Evolutionary conservation across 2,113 vertebrate genomes (phyloP).

Genomic region (Amia ocellicauda): DNA sequence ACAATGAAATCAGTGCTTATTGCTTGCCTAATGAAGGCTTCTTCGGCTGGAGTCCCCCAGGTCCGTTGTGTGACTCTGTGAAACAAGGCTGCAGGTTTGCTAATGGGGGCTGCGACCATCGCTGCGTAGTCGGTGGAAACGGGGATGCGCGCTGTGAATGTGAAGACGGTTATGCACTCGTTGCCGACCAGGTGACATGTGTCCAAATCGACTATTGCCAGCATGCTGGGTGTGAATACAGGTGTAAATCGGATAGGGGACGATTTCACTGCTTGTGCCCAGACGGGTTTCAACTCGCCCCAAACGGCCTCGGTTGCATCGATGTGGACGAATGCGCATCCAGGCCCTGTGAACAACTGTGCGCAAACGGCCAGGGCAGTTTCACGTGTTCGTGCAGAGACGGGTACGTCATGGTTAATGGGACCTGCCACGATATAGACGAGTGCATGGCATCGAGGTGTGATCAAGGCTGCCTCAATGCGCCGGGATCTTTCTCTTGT

Average conservation of each 20-base stretch:
- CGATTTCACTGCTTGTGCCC: constrained; percentile 51
- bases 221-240: constrained; percentile 41
- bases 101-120: constrained; percentile 59
- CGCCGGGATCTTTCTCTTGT: constrained; percentile 56
- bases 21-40: constrained; percentile 14
- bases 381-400: constrained; percentile 49
- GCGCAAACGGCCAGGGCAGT: constrained; percentile 47
- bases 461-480: constrained; percentile 51
- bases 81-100: constrained; percentile 30
- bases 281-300: constrained; percentile 46
- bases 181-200: constrained; percentile 46
- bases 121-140: constrained; percentile 30
- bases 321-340: constrained; percentile 57
- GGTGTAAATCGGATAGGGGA: constrained; percentile 29
- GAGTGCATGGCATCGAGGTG: constrained; percentile 52
- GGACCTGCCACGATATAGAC: constrained; percentile 51
- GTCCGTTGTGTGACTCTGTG: constrained; percentile 47
- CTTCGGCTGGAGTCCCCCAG: constrained; percentile 44
- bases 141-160: constrained; percentile 44
- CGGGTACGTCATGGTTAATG: constrained; percentile 42
- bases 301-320: constrained; percentile 47
- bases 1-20: background rate
- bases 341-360: constrained; percentile 39
- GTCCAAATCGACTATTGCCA: constrained; percentile 34
- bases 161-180: constrained; percentile 46